Evolutionary conservation across 2,888 invertebrate species (phyloP), one percentile per base, ranked within the genome.

Genomic region (Amiota communis): DNA sequence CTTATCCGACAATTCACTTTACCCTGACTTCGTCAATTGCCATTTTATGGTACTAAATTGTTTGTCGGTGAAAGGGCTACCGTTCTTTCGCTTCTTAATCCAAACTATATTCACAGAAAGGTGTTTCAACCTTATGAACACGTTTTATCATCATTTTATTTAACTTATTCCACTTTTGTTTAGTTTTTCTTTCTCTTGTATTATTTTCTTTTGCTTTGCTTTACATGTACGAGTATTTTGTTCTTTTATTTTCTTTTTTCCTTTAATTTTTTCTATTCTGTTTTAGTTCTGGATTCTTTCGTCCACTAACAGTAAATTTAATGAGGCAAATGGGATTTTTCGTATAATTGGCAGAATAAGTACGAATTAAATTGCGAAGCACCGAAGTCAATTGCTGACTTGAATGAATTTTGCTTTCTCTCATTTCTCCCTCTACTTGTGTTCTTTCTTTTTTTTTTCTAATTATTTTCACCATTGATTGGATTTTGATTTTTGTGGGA

Each of bases 321-420:
- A 68, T 68, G 67, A 68, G 53, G 53, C 67, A 68, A 68, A 68
- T 68, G 53, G 67, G 67, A 68, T 53, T 68, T 68, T 20, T 53
- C 23, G 51, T 12, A 68, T 68, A 68, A 68, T 68, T 68, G 67
- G 67, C 67, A 13, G 49, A 68, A 68, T 68, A 68, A 68, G 67
- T 68, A 51, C 51, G 53, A 68, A 51, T 53, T 68, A 53, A 68
- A 68, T 68, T 68, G 67, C 51, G 13, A 51, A 46, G 46, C 36
- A 46, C 46, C 13, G 2, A 63, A 67, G 67, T 67, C 67, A 67
- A 67, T 67, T 67, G 49, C 49, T 47, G 20, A 13, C 51, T 10
- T 17, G 12, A 20, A 9, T 47, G 23, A 20, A 8, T 59, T 59
- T 59, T 59, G 8, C 17, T 11, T 11, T 11, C 20, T 59, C 59